A percentile compares a stretch with the other conserved stretches of the same genome.
Conservation (phyloP, 2,888 invertebrate species). For the Rotaria socialis region DNA sequence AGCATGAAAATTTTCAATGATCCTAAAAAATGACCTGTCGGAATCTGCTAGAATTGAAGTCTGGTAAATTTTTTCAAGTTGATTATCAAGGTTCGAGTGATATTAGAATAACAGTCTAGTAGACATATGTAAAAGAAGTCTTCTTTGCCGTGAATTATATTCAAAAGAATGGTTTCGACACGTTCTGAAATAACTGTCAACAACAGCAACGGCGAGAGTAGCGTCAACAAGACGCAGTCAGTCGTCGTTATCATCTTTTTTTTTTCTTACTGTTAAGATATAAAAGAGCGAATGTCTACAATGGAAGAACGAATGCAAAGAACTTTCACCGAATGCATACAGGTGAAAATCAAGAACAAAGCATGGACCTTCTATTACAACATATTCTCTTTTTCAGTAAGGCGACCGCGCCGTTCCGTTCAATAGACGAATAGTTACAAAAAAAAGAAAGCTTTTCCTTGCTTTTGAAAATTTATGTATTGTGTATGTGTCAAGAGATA, state of each 20-base stretch:
- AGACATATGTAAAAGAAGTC: neutral
- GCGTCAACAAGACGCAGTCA: neutral
- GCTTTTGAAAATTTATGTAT: neutral
- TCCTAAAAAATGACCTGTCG: neutral
- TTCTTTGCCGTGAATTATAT: neutral
- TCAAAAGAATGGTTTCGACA: neutral
- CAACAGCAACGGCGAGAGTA: neutral
- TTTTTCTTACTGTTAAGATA: neutral
- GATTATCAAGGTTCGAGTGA: neutral
- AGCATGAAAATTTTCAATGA: neutral
- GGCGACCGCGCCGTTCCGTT: neutral
- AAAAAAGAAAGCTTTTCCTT: neutral
- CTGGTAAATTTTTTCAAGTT: neutral
- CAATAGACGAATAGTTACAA: neutral
- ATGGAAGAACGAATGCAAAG: neutral
- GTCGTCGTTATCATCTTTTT: neutral
- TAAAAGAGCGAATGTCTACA: neutral
- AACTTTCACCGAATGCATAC: neutral
- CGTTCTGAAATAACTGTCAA: neutral
- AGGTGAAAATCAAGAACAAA: neutral
- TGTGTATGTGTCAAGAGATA: neutral
- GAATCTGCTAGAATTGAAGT: neutral
- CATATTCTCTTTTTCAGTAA: neutral
- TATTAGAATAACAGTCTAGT: neutral
- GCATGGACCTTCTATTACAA: neutral